Evolutionary conservation across 2,888 invertebrate species (phyloP).

Genomic region (Chymomyza procnemis): DNA sequence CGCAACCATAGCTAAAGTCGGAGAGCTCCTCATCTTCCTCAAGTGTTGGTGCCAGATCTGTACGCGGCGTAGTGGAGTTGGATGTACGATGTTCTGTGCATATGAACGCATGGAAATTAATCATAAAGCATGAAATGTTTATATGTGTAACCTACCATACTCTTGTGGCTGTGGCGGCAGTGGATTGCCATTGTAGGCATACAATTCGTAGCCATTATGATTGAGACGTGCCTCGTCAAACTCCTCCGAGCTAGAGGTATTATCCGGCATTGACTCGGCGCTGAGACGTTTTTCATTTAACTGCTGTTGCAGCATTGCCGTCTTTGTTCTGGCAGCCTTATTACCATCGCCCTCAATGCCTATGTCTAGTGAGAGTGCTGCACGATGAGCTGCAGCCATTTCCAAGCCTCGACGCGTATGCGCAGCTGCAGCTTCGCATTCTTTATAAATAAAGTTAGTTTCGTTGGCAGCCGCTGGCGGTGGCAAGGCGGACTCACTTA

Average conservation of each 20-base stretch:
- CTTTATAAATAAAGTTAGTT: constrained; percentile 79
- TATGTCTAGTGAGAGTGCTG: constrained; percentile 60
- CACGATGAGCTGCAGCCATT: constrained; percentile 82
- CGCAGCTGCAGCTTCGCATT: constrained; percentile 80
- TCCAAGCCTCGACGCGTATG: constrained; percentile 85
- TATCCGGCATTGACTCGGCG: constrained; percentile 65
- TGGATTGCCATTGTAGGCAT: constrained; percentile 47
- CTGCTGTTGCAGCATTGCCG: constrained; percentile 46
- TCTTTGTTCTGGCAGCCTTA: constrained; percentile 62
- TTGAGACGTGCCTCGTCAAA: constrained; percentile 62
- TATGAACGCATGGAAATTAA: not conserved
- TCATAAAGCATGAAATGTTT: not conserved
- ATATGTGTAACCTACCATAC: constrained; percentile 34
- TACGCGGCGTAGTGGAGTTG: constrained; percentile 80
- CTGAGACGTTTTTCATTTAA: constrained; percentile 58
- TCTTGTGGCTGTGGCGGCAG: constrained; percentile 30
- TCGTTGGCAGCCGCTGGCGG: constrained; percentile 45
- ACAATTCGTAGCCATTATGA: constrained; percentile 61
- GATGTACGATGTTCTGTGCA: constrained; percentile 67
- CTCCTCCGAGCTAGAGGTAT: constrained; percentile 65
- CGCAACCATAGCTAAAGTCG: constrained; percentile 83
- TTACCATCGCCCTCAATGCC: constrained; percentile 48
- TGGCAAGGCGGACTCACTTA: constrained; percentile 54
- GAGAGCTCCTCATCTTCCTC: constrained; percentile 84
- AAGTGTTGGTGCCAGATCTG: constrained; percentile 84